Base-by-base conservation (phyloP, 1,140 invertebrate species). In the Eueides isabella region DNA sequence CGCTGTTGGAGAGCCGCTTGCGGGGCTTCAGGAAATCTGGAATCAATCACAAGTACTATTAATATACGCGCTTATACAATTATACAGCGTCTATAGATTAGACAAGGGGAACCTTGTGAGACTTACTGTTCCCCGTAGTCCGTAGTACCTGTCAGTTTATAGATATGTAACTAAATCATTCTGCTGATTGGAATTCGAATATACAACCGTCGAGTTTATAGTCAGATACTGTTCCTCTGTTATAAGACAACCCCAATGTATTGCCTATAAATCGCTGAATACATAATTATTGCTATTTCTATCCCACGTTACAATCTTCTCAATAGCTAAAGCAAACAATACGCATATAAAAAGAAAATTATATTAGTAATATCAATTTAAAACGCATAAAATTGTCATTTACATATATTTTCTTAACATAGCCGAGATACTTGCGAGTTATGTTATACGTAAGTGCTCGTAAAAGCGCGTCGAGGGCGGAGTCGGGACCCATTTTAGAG, bases 11-110 rank as follows among this genome's bases (percentile, higher is more conserved):
- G 77, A 90, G 77, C 81, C 90, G 86, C 79, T 93, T 93, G 73
- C 90, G 89, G 7, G 90, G 89, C 72, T 92, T 93, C 83, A 93
- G 81, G 89, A 91, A 93, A 89, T 93, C 91, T 93, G 91, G 61
- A 93, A 93, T 82, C 33, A 80, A 66, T 72, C 19, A 82, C 71
- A n/a, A 61, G 38, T 7, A 29, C 7, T 5, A 61, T 61, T 29
- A 28, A 61, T 11, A n/a, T 6, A 61, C 48, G 2, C 5, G 23
- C 26, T 61, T 11, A 61, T n/a, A 16, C n/a, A n/a, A n/a, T n/a
- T n/a, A n/a, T n/a, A n/a, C n/a, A n/a, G n/a, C n/a, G n/a, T n/a
- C n/a, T n/a, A n/a, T n/a, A n/a, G n/a, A n/a, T n/a, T n/a, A n/a
- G n/a, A n/a, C n/a, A n/a, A n/a, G n/a, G n/a, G n/a, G n/a, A n/a